Conservation (phyloP, 1,140 invertebrate genomes). For the Hyposmocoma kahamanoa region DNA sequence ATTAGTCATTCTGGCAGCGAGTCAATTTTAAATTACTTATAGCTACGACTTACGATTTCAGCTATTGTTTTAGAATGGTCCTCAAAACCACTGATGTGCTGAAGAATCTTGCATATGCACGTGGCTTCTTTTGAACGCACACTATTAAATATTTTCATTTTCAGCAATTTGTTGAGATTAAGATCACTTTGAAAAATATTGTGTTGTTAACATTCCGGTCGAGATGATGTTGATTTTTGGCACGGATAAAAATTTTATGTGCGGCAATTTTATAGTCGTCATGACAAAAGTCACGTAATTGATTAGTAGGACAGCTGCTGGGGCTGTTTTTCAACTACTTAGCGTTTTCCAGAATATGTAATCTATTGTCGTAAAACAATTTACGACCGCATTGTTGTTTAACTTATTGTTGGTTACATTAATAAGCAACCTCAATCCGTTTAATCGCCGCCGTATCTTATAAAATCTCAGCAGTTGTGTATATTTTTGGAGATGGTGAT, state of each 20-base stretch:
- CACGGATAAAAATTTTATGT: constrained; percentile 55
- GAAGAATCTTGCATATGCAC: constrained; percentile 24
- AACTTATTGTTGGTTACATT: too few species aligned
- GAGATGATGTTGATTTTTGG: constrained; percentile 56
- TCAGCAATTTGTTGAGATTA: constrained; percentile 63
- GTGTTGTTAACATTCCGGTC: constrained; percentile 61
- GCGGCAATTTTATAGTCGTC: constrained; percentile 57
- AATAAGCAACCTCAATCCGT: too few species aligned
- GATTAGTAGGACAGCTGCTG: constrained; percentile 60
- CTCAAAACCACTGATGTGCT: constrained; percentile 39
- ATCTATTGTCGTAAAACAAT: too few species aligned
- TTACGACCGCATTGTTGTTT: too few species aligned
- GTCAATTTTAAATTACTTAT: constrained; percentile 53
- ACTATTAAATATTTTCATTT: constrained; percentile 58
- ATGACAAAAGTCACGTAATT: constrained; percentile 54
- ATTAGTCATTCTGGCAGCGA: constrained; percentile 65
- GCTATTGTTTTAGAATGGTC: constrained; percentile 48
- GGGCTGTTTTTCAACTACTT: too few species aligned
- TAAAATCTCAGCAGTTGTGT: too few species aligned
- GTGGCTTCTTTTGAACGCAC: constrained; percentile 37
- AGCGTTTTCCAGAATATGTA: too few species aligned
- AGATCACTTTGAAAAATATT: constrained; percentile 60
- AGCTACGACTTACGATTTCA: constrained; percentile 33
- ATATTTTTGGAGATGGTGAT: too few species aligned
- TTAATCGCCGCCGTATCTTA: too few species aligned